A percentile compares a stretch with the other conserved stretches of the same genome.
Conservation (phyloP, 2,888 invertebrate species). For the Linnaemya tessellans region DNA sequence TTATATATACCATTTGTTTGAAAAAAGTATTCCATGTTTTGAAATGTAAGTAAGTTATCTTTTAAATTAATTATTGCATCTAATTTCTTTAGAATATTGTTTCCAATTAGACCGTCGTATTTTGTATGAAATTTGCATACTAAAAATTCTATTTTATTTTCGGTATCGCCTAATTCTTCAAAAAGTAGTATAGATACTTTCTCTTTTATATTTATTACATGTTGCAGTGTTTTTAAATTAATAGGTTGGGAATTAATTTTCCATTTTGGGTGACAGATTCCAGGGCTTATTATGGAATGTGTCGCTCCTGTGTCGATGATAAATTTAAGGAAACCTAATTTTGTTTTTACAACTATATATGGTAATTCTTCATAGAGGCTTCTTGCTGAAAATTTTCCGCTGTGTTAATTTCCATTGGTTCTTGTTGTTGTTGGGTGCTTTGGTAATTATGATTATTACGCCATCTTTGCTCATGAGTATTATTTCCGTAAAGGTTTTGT, state of each 20-base stretch:
- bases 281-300: slow-evolving; percentile 1
- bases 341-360: slow-evolving; percentile 17
- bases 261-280: neutral
- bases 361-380: slow-evolving; percentile 19
- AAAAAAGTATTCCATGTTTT: slow-evolving; percentile 16
- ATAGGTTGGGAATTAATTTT: neutral
- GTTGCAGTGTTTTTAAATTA: neutral
- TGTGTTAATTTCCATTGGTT: neutral
- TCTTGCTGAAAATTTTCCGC: neutral
- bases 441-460: neutral
- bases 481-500: neutral
- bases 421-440: neutral
- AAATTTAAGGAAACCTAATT: slow-evolving; percentile 4
- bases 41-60: neutral
- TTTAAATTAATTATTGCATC: no score
- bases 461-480: no score
- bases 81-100: no score
- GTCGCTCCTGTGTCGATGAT: neutral
- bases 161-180: neutral
- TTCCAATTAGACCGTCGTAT: no score
- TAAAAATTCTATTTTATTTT: neutral
- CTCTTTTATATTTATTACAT: neutral
- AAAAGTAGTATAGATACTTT: neutral
- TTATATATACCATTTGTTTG: slow-evolving; percentile 21
- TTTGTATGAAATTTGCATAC: neutral